These are phyloP conservation scores for Lerista edwardsae DNA, from an alignment of 2,797 vertebrate genomes.

Conservation along the genomic window DNA sequence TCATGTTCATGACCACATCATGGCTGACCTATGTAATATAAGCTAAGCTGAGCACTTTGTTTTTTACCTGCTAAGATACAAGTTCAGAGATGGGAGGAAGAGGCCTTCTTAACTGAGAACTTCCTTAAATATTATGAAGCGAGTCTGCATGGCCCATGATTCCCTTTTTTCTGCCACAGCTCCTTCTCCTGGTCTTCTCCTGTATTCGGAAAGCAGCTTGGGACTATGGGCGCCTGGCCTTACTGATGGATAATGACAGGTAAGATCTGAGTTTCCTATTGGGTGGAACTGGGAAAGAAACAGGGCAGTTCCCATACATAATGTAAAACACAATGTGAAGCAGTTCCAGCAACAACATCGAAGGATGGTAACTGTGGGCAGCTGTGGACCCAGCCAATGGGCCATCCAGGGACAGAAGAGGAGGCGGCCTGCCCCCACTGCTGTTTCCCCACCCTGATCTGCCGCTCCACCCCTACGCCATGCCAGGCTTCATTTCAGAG, in stretches of 20 bases:
- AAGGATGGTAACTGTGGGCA: no score
- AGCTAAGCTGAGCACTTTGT: not conserved
- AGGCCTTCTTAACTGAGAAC: not conserved
- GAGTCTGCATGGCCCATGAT: not conserved
- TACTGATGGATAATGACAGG: conserved; percentile 97
- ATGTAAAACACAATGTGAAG: no score
- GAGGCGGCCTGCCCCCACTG: no score
- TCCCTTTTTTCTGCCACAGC: conserved; percentile 71
- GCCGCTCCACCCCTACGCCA: no score
- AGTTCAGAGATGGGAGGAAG: fast-evolving
- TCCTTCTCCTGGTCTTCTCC: conserved; percentile 91
- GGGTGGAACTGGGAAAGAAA: not conserved
- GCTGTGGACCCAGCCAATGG: no score
- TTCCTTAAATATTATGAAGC: not conserved
- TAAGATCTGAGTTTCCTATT: conserved; percentile 59
- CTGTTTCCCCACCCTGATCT: no score
- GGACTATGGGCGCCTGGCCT: conserved; percentile 95
- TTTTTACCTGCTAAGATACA: not conserved
- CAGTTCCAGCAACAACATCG: no score
- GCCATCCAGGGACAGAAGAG: no score
- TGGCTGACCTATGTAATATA: not conserved
- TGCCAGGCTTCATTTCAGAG: no score
- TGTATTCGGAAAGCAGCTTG: conserved; percentile 97
- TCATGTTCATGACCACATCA: no score
- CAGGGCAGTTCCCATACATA: not conserved